Percentiles rank a stretch among this genome's conserved stretches.
These are phyloP conservation scores for Euthynnus affinis DNA, from an alignment of 2,797 vertebrate genomes.

Conservation along the genomic window DNA sequence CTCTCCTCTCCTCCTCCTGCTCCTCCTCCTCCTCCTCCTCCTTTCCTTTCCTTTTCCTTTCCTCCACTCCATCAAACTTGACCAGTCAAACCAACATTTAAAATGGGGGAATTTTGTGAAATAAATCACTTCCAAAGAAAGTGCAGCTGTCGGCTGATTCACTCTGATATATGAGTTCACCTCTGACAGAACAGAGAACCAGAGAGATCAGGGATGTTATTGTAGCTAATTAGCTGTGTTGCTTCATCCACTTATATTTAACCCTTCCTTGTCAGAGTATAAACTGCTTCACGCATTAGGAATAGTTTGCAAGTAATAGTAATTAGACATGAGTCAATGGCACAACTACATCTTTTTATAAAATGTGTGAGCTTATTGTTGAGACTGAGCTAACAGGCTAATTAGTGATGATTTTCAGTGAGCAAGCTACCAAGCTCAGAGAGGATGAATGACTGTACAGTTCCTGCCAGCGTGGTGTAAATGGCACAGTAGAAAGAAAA, in stretches of 20 bases:
- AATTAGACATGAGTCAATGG: neutral
- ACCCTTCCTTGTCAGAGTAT: neutral
- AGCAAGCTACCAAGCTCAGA: neutral
- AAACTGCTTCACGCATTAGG: neutral
- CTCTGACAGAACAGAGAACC: too few species aligned
- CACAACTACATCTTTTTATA: neutral
- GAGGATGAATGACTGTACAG: neutral
- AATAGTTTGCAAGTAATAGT: neutral
- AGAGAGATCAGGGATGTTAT: neutral
- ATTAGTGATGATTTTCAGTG: neutral
- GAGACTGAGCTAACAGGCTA: neutral
- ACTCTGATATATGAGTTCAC: too few species aligned
- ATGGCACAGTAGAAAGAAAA: too few species aligned
- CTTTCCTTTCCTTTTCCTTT: neutral
- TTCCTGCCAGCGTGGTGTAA: neutral
- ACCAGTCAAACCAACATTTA: neutral
- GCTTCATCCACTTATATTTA: neutral
- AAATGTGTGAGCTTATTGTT: neutral
- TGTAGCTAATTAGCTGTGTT: neutral
- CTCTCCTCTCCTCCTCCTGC: neutral
- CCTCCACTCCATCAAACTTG: neutral
- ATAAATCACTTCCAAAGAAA: neutral
- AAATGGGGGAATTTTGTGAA: neutral
- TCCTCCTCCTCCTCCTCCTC: too few species aligned
- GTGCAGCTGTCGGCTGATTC: too few species aligned